Base-by-base conservation (phyloP, 2,888 invertebrate species). In the Mamestra brassicae region DNA sequence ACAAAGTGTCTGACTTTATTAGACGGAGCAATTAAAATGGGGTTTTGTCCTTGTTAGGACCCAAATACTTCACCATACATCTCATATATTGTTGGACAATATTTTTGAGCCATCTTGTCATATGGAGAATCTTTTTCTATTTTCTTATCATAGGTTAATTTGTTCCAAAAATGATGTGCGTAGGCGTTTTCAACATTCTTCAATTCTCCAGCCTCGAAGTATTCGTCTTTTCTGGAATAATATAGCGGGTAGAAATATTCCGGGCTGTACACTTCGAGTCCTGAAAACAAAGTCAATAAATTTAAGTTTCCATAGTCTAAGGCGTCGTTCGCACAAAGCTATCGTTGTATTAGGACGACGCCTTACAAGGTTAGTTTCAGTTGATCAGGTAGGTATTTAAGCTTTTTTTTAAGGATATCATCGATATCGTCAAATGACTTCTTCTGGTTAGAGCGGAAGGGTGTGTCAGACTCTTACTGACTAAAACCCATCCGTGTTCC, bases 221-320 rank as follows among this genome's bases (percentile, higher is more conserved):
- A 86, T 6, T 61, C 38, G 5, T 54, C 4, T 2, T 57, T 63
- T 0, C 97, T 91, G 74, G 91, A 90, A 96, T 97, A 98, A 54
- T 95, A 95, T 45, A 98, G 94, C 0, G 98, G 97, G 90, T 98
- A 98, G 89, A 98, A 98, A 15, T 96, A 94, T 17, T 97, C 95
- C 0, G 97, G 97, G 0, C 97, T 97, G 84, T 97, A 97, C 0
- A 98, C 97, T 72, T 94, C 96, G 86, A 98, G 97, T 6, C 97
- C 93, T 93, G 88, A 52, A 90, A 90, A 58, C 36, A 45, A 26
- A 61, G 5, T n/a, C 26, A 26, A 26, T 26, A 26, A 26, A 26
- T 26, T 26, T 26, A 26, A 1, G 26, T 26, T 26, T 26, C 26
- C 26, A 26, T 26, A 26, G 26, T 26, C 26, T 26, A 26, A 26